Conservation (phyloP, 2,113 vertebrate species). For the Hyaena hyaena region DNA sequence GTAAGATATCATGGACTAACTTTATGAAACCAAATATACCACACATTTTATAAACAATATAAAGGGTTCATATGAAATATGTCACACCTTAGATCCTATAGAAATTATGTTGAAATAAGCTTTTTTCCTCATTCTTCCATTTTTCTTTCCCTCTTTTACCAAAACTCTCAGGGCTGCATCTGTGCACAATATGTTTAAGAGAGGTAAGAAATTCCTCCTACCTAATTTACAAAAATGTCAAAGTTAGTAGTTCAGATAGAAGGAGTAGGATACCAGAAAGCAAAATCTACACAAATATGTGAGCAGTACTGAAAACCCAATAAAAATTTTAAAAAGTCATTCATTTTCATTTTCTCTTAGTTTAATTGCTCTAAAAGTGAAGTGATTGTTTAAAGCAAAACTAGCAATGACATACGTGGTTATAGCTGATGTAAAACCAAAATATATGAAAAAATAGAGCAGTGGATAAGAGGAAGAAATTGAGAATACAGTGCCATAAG, state of each 20-base stretch:
- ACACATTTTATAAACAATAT: background rate
- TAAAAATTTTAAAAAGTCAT: background rate
- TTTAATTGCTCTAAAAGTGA: background rate
- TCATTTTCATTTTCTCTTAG: background rate
- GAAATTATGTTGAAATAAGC: background rate
- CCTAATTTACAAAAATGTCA: background rate
- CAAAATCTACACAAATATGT: background rate
- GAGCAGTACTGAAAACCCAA: background rate
- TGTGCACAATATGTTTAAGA: background rate
- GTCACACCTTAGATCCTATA: background rate
- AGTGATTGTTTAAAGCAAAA: background rate
- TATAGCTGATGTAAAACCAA: background rate
- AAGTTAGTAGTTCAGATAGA: background rate
- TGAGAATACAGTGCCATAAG: background rate
- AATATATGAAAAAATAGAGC: background rate
- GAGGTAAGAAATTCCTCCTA: background rate
- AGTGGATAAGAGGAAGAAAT: background rate
- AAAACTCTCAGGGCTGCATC: background rate
- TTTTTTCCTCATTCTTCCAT: background rate
- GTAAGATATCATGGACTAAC: background rate
- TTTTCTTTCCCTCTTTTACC: background rate
- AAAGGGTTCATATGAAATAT: background rate
- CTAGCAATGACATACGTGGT: background rate
- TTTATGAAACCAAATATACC: background rate
- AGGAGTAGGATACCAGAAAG: background rate